A percentile compares a stretch with the other conserved stretches of the same genome.
Evolutionary conservation across 2,113 vertebrate species (phyloP).

Genomic region (Physeter macrocephalus): DNA sequence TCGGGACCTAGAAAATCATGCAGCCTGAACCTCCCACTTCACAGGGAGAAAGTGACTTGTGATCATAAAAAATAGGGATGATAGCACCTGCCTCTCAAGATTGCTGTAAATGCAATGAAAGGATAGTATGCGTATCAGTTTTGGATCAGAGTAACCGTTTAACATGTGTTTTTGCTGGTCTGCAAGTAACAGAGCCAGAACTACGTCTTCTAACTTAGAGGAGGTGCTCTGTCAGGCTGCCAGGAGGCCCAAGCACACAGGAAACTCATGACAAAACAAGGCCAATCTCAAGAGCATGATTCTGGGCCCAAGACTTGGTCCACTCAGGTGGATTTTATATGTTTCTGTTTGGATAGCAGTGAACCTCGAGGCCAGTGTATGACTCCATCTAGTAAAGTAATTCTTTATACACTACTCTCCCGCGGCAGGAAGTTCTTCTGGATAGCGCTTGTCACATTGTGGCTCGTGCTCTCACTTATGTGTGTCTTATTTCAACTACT

Average conservation of each 20-base stretch:
- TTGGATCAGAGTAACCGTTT: neutral
- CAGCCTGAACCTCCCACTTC: neutral
- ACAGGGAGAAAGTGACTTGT: neutral
- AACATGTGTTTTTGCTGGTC: neutral
- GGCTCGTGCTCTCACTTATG: neutral
- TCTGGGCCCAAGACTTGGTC: neutral
- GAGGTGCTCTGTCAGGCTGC: neutral
- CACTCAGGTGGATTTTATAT: neutral
- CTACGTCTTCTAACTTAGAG: neutral
- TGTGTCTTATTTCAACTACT: neutral
- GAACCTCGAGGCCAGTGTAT: neutral
- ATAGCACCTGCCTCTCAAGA: neutral
- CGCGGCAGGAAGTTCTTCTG: neutral
- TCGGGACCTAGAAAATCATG: neutral
- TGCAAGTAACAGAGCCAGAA: neutral
- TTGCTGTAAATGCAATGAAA: neutral
- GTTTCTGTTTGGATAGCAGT: neutral
- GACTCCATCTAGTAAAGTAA: neutral
- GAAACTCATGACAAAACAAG: neutral
- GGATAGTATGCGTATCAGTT: neutral
- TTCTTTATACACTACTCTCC: fast-evolving
- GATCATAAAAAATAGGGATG: neutral
- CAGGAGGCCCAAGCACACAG: neutral
- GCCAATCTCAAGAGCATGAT: neutral
- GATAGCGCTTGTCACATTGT: neutral